Percentiles rank a stretch among this genome's conserved stretches.
Evolutionary conservation across 2,888 invertebrate genomes (phyloP).

Genomic region (Colostygia pectinataria): DNA sequence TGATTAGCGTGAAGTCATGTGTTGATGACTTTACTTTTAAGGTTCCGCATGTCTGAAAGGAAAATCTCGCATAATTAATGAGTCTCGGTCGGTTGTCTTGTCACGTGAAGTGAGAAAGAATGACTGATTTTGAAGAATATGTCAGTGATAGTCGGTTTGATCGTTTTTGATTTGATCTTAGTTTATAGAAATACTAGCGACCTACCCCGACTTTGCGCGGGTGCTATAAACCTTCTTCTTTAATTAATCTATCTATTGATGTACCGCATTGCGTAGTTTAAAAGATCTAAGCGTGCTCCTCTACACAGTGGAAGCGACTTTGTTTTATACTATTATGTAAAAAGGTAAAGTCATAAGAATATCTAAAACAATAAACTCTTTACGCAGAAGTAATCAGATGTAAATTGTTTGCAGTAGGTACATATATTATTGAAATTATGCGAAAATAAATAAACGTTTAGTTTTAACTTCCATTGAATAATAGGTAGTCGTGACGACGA

Average conservation of each 20-base stretch:
- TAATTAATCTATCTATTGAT: no score
- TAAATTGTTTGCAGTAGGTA: conserved; percentile 8
- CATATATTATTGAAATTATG: conserved; percentile 35
- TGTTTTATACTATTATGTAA: no score
- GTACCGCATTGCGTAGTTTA: no score
- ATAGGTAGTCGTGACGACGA: conserved; percentile 50
- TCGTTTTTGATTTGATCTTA: no score
- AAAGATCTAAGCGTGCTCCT: no score
- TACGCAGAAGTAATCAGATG: conserved; percentile 10
- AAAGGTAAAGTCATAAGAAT: no score
- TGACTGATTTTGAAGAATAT: background rate
- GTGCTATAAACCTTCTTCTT: no score
- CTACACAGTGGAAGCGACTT: no score
- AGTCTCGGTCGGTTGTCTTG: background rate
- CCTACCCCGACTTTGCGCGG: no score
- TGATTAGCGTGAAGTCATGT: conserved; percentile 49
- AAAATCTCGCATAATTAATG: conserved; percentile 12
- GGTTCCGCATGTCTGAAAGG: conserved; percentile 22
- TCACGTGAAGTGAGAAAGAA: background rate
- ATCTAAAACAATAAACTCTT: background rate
- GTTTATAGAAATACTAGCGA: no score
- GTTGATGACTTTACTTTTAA: conserved; percentile 28
- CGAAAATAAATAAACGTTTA: conserved; percentile 20
- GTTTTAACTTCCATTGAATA: conserved; percentile 45
- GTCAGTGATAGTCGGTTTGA: no score